These are phyloP conservation scores for Notodonta ziczac DNA, from an alignment of 2,888 invertebrate genomes.

Conservation along the genomic window DNA sequence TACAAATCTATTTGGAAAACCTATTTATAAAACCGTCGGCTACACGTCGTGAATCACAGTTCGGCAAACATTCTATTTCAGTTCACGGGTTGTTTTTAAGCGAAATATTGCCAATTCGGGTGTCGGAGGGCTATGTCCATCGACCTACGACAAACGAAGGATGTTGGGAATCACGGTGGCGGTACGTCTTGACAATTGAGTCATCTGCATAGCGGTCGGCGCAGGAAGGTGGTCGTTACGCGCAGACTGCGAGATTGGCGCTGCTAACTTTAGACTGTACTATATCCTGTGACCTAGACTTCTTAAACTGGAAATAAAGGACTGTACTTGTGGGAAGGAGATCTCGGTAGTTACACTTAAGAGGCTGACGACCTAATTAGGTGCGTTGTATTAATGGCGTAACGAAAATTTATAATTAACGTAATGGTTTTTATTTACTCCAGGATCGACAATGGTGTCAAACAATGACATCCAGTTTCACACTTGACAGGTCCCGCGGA, in stretches of 20 bases:
- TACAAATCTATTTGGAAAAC: neutral
- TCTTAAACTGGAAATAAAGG: constrained; percentile 2
- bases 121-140: constrained; percentile 7
- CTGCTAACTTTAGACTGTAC: constrained; percentile 15
- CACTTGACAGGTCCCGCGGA: too few relatives aligned
- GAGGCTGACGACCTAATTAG: too few relatives aligned
- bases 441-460: too few relatives aligned
- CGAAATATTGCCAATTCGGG: neutral
- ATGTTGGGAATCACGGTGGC: constrained; percentile 28
- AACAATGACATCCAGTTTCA: too few relatives aligned
- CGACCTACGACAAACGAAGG: constrained; percentile 29
- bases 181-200: constrained; percentile 38
- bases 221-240: constrained; percentile 46
- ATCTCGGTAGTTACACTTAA: neutral
- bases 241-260: constrained; percentile 32
- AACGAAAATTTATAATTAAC: too few relatives aligned
- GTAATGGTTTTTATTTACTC: too few relatives aligned
- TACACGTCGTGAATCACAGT: neutral
- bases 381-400: too few relatives aligned
- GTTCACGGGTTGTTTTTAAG: neutral
- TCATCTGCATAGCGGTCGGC: constrained; percentile 41
- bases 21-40: neutral
- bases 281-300: constrained; percentile 7
- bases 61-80: neutral
- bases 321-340: neutral